Base-by-base conservation (phyloP, 2,113 vertebrate species). In the Xenus cinereus region DNA sequence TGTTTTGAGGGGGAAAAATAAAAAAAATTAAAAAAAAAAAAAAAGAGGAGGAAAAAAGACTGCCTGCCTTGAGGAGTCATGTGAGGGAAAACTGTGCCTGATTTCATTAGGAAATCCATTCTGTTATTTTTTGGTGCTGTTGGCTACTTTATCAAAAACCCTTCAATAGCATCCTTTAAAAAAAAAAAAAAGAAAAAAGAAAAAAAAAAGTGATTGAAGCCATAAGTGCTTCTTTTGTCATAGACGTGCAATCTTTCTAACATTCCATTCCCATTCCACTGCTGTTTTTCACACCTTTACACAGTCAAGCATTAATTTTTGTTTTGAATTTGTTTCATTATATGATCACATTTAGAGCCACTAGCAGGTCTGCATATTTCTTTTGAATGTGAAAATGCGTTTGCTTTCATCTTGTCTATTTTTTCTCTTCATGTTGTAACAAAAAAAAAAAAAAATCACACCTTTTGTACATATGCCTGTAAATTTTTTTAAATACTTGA, bases 401-500 rank as follows among this genome's bases (percentile, higher is more conserved):
- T 97, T 98, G 97, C 95, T 94, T 97, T 97, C 98, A 98, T 94
- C 97, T 98, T 98, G 96, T 98, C 97, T 98, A 89, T 98, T 98
- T 98, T 98, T 96, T 97, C 97, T 98, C 98, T 98, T 98, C 98
- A 98, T 98, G 97, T 98, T 98, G 98, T 99, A 98, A 98, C 97
- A 98, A 98, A 98, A 97, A 95, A 60, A 97, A 97, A 51, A 53
- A 96, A 73, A 97, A 98, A 97, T 97, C 98, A 98, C 98, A 98
- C 97, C 98, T 98, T 98, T 99, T 99, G 99, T 99, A 99, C 98
- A 99, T 99, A 99, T 95, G 98, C 98, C 99, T 99, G 99, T 99
- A 99, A 99, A 99, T 99, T 99, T 99, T 99, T 99, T 99, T 99
- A 99, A 99, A 99, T 99, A 99, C 99, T 99, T 99, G 99, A 99